Evolutionary conservation across 2,888 invertebrate species (phyloP).

Genomic region (Sepiola atlantica): DNA sequence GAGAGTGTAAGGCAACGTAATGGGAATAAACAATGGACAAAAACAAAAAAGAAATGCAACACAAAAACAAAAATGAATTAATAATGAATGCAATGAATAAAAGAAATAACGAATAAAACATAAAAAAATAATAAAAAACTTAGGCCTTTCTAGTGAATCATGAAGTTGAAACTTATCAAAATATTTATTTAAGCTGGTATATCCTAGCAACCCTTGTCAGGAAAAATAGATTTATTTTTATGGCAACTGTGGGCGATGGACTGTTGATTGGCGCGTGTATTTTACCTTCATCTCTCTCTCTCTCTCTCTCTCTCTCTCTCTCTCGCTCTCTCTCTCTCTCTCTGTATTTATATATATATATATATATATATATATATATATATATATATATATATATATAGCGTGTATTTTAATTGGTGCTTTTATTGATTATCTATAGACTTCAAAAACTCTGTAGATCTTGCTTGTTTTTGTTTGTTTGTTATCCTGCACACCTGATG

Average conservation of each 20-base stretch:
- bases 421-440: too few relatives aligned
- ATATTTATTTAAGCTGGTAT: constrained; percentile 13
- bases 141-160: constrained; percentile 15
- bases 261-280: background rate
- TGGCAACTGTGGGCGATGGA: background rate
- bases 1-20: background rate
- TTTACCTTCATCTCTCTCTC: too few relatives aligned
- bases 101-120: background rate
- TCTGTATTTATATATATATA: too few relatives aligned
- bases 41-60: background rate
- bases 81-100: background rate
- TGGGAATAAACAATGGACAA: background rate
- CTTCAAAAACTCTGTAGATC: too few relatives aligned
- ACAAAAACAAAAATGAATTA: background rate
- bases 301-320: too few relatives aligned
- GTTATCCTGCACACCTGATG: too few relatives aligned
- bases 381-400: too few relatives aligned
- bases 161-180: constrained; percentile 32
- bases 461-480: too few relatives aligned
- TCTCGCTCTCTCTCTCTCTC: too few relatives aligned
- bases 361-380: too few relatives aligned
- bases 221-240: constrained; percentile 32
- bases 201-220: background rate
- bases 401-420: too few relatives aligned
- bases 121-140: background rate